Evolutionary conservation across 1,140 invertebrate genomes (phyloP), one percentile per base, ranked within the genome.

Genomic region (Sesamia nonagrioides): DNA sequence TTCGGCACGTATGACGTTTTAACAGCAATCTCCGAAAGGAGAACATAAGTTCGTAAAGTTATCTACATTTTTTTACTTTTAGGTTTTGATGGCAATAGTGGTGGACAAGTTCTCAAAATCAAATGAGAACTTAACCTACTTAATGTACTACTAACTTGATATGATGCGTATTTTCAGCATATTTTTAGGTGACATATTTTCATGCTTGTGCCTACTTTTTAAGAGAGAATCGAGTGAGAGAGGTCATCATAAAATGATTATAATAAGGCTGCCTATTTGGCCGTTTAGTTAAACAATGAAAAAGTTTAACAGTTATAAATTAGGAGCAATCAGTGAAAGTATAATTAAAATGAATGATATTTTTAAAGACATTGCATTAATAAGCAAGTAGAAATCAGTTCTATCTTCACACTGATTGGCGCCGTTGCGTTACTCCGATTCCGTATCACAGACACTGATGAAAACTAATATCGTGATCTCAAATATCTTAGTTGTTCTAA

Each of bases 361-460:
- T 88, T 86, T 86, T 82, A 69, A 77, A 82, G 73, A 72, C 58
- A 45, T 85, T 81, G 66, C 82, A 77, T 73, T 60, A 86, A 87
- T 91, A 88, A 85, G 83, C 82, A 86, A 88, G 88, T 88, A 92
- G 90, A 91, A 93, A 93, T 91, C 88, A 83, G 68, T 78, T 84
- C 35, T 71, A 84, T 83, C 88, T 93, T 89, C 88, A 86, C 83
- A 87, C 82, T 89, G 72, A 74, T 78, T 69, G 86, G 80, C 79
- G 82, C 66, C 58, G 61, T 61, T 77, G 58, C 81, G 75, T 79
- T 82, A 63, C 75, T 63, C 69, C 60, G 78, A 88, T 90, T 90
- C 84, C 82, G 85, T 88, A 83, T 87, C 84, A 78, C 40, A 66
- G 76, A 82, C 63, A 77, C 37, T 80, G 73, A 87, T 89, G 90